phyloP scores from a whole-genome alignment of 23 tunicate genomes.

The Trididemnum clinides region DNA sequence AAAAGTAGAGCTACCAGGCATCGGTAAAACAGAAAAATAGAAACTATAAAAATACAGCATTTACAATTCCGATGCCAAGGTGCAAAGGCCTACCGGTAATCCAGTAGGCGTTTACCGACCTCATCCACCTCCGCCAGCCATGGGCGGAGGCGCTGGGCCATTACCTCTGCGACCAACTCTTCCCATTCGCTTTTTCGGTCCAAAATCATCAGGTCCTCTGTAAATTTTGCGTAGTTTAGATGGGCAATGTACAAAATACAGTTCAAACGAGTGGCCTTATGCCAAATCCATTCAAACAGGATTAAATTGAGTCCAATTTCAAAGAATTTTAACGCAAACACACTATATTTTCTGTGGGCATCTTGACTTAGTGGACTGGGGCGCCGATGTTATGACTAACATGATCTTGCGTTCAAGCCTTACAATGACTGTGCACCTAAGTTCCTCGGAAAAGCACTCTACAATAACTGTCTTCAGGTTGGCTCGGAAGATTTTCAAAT shows the following conservation, averaged over 20 bases:
- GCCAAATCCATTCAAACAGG: too few species aligned
- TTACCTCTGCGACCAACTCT: conserved; percentile 40
- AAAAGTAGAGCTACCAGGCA: background rate
- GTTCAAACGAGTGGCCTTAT: too few species aligned
- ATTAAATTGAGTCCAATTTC: background rate
- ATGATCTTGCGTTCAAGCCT: too few species aligned
- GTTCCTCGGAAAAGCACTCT: too few species aligned
- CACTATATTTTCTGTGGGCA: background rate
- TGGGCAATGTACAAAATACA: too few species aligned
- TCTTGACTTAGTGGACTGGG: too few species aligned
- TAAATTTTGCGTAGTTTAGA: background rate
- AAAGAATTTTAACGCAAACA: background rate
- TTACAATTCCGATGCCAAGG: too few species aligned
- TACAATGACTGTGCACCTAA: too few species aligned
- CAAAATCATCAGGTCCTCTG: conserved; percentile 71
- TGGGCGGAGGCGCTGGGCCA: conserved; percentile 78
- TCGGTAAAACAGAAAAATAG: background rate
- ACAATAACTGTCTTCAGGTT: too few species aligned
- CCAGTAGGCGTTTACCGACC: conserved; percentile 88
- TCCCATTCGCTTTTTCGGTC: conserved; percentile 60
- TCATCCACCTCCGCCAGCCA: conserved; percentile 90
- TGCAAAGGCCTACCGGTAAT: background rate
- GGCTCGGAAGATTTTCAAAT: too few species aligned
- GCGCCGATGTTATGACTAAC: too few species aligned
- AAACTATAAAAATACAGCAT: too few species aligned